Percentiles rank a stretch among this genome's conserved stretches.
phyloP scores from a whole-genome alignment of 2,113 vertebrate genomes.

The Alosa alosa region DNA sequence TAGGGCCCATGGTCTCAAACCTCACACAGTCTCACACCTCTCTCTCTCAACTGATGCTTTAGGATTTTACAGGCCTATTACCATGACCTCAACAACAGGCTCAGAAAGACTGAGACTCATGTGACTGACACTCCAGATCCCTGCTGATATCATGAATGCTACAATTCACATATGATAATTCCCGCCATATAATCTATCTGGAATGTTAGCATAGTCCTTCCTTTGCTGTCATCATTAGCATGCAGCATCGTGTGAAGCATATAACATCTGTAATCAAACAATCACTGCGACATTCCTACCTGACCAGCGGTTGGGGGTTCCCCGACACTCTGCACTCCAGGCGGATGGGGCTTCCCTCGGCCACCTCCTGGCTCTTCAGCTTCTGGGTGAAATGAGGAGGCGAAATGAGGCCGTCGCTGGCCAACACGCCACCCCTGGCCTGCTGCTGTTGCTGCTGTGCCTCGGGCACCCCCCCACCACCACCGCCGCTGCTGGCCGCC shows the following conservation, averaged over 20 bases:
- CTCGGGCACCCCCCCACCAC: slow-evolving; percentile 36
- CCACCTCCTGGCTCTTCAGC: slow-evolving; percentile 92
- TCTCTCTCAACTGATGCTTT: neutral
- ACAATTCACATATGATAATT: neutral
- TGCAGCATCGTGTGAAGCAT: neutral
- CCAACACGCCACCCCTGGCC: slow-evolving; percentile 49
- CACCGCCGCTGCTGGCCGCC: slow-evolving; percentile 24
- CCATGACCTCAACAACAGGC: neutral
- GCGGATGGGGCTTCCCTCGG: slow-evolving; percentile 84
- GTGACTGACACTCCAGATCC: neutral
- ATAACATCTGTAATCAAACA: neutral
- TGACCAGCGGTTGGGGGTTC: slow-evolving; percentile 72
- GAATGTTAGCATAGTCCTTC: neutral
- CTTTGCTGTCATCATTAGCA: neutral
- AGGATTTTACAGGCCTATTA: neutral
- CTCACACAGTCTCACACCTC: neutral
- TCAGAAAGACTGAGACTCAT: neutral
- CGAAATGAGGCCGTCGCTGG: slow-evolving; percentile 52
- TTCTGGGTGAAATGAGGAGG: slow-evolving; percentile 89
- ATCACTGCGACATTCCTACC: slow-evolving; percentile 66
- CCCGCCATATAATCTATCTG: neutral
- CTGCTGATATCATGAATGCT: slow-evolving; percentile 6
- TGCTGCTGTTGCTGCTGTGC: neutral
- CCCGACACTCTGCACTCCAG: slow-evolving; percentile 64
- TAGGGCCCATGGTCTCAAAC: neutral